Percentiles rank a stretch among this genome's conserved stretches.
Conservation (phyloP, 1,140 invertebrate species). For the Brachionus rubens region DNA sequence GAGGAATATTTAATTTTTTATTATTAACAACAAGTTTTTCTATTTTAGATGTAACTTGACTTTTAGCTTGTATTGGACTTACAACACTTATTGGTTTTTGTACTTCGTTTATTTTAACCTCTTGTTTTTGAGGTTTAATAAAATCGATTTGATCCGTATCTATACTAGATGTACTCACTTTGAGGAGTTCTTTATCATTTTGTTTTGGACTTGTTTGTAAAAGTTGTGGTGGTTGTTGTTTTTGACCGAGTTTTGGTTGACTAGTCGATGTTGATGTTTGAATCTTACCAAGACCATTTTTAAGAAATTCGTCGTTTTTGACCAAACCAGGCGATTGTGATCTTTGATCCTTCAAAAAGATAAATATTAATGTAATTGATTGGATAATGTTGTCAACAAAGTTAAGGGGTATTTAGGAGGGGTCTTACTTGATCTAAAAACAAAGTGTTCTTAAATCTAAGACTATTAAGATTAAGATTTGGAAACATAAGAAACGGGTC, state of each 20-base stretch:
- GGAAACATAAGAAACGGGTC: conserved; percentile 30
- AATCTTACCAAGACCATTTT: neutral
- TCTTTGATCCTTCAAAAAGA: neutral
- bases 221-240: conserved; percentile 35
- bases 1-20: conserved; percentile 21
- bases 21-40: neutral
- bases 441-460: conserved; percentile 23
- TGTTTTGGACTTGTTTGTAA: neutral
- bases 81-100: neutral
- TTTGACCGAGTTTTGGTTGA: neutral
- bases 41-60: neutral
- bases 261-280: conserved; percentile 5
- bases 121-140: neutral
- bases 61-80: neutral
- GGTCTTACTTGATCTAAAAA: conserved; percentile 34
- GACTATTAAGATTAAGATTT: conserved; percentile 19
- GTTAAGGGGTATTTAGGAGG: neutral
- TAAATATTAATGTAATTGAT: neutral
- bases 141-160: neutral
- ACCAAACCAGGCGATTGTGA: neutral
- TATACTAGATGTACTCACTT: too few relatives aligned
- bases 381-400: too few relatives aligned
- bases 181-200: neutral
- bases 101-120: neutral
- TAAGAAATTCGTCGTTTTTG: neutral